Base-by-base conservation (phyloP, 2,797 vertebrate species). In the Rousettus madagascariensis region DNA sequence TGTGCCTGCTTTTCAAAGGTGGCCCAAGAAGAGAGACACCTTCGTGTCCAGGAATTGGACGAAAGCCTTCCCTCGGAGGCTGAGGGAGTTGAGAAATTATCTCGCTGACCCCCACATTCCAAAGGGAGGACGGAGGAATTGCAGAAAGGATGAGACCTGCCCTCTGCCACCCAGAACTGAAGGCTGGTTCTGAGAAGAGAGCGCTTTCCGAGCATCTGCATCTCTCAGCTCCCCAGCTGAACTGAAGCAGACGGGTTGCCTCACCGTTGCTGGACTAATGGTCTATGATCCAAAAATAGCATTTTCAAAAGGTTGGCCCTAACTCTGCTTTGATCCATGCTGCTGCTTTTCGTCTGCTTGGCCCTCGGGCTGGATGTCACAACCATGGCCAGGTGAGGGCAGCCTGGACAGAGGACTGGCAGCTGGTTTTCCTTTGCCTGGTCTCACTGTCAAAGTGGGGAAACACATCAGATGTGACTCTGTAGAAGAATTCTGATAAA, bases 161-260 rank as follows among this genome's bases (percentile, higher is more conserved):
- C 22, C 86, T 20, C 63, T 5, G 36, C 46, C 69, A 2, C 63
- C 65, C 33, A 6, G 51, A 65, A 7, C 51, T 26, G 26, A 28
- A 66, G n/a, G 59, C n/a, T 46, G 6, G 30, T 13, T 3, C 43
- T 0, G 5, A 16, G n/a, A 46, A 57, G 66, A 46, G 69, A 30
- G 66, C 0, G 10, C n/a, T 4, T 41, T 66, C 41, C 20, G 1
- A 6, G 6, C 19, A 16, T 41, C 22, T 5, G 13, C 1, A 3
- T 6, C 41, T 16, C 43, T 38, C 53, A 3, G 10, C 43, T 22
- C 46, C 8, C 8, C 2, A 10, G 53, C 77, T 38, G 41, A 72
- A 38, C 53, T 24, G 33, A 55, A 69, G n/a, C 6, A 2, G 19
- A 59, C 38, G 63, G 55, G 51, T 66, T 28, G 41, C 36, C 41